phyloP scores from a whole-genome alignment of 2,888 invertebrate species.

The Tipula helvola region DNA sequence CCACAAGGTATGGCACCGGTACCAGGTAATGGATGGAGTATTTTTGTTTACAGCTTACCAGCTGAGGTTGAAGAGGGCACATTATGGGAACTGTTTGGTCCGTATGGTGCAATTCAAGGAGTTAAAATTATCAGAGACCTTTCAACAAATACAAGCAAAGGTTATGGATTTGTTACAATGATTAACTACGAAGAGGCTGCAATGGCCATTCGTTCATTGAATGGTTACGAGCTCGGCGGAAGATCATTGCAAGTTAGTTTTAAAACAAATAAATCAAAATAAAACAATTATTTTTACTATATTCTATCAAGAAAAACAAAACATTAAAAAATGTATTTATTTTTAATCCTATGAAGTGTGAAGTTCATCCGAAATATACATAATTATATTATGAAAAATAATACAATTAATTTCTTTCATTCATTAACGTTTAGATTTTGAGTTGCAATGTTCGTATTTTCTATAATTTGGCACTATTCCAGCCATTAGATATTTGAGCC shows the following conservation, averaged over 20 bases:
- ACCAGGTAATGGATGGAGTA: constrained; percentile 46
- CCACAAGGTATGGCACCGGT: constrained; percentile 37
- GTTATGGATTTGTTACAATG: constrained; percentile 97
- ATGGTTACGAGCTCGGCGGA: constrained; percentile 91
- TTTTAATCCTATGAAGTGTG: constrained; percentile 4
- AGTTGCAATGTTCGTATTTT: not conserved
- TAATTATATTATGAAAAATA: not conserved
- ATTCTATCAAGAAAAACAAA: not conserved
- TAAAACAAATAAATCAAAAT: constrained; percentile 77
- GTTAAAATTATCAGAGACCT: constrained; percentile 95
- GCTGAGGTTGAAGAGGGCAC: constrained; percentile 94
- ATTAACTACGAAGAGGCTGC: constrained; percentile 96
- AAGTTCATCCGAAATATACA: not conserved
- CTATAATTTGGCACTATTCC: not conserved
- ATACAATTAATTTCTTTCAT: not conserved
- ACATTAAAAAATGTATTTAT: not conserved
- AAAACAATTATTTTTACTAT: constrained; percentile 15
- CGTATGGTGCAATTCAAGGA: constrained; percentile 53
- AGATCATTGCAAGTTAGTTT: constrained; percentile 95
- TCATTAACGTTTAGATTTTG: not conserved
- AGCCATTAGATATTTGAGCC: not conserved
- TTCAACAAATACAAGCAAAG: constrained; percentile 94
- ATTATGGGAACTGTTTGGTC: constrained; percentile 89
- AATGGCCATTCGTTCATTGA: constrained; percentile 89
- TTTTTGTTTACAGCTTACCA: constrained; percentile 92